A percentile compares a stretch with the other conserved stretches of the same genome.
These are phyloP conservation scores for Menura novaehollandiae DNA, from an alignment of 2,113 vertebrate genomes.

Conservation along the genomic window DNA sequence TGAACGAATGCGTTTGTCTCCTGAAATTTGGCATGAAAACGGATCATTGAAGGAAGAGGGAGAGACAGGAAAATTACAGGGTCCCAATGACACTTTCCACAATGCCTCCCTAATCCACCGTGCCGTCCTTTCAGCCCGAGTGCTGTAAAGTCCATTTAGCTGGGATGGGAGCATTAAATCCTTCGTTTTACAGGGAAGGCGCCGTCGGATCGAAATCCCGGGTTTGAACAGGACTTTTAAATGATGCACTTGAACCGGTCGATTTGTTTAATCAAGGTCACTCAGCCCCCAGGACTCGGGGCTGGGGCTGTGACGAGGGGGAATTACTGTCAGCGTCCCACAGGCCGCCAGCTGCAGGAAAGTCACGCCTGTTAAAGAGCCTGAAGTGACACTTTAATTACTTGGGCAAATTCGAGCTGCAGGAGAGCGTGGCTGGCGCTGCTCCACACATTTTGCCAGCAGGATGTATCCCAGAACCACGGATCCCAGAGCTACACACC, in stretches of 20 bases:
- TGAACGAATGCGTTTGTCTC: constrained; percentile 51
- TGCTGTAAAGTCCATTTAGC: neutral
- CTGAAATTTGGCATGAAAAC: constrained; percentile 4
- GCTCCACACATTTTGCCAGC: neutral
- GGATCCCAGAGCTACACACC: rapidly evolving
- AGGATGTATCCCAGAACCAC: neutral
- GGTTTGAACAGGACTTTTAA: constrained; percentile 51
- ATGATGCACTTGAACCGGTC: neutral
- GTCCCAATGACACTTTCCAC: constrained; percentile 2
- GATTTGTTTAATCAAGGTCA: constrained; percentile 45
- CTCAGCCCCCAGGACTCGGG: neutral
- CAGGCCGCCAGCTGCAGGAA: neutral
- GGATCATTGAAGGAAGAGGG: neutral
- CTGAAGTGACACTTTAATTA: neutral
- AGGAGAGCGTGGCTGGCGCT: neutral
- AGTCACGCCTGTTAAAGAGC: neutral
- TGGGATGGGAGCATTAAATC: constrained; percentile 44
- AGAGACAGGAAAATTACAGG: constrained; percentile 38
- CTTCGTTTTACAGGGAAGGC: constrained; percentile 28
- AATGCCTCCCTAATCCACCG: neutral
- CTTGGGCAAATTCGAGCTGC: neutral
- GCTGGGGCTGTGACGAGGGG: neutral
- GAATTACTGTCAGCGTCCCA: neutral
- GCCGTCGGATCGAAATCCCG: neutral
- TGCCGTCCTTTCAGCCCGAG: neutral